These are phyloP conservation scores for Macropodus opercularis DNA, from an alignment of 2,797 vertebrate species.

Conservation along the genomic window DNA sequence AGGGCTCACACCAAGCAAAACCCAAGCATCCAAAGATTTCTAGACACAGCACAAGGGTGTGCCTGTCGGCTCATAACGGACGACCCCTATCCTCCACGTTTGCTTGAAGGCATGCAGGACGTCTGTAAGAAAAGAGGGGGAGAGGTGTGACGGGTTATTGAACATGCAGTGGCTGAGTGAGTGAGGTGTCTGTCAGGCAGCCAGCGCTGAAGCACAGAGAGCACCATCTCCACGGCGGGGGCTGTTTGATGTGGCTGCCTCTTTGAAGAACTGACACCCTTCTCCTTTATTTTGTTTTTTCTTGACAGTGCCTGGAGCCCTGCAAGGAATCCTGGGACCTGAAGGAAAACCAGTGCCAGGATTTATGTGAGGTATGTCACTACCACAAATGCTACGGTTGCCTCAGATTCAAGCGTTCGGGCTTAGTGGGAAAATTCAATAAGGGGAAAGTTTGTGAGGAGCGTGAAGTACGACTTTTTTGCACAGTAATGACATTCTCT, in stretches of 20 bases:
- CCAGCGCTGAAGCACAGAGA: constrained; percentile 30
- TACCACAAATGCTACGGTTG: constrained; percentile 43
- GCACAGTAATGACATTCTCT: constrained; percentile 46
- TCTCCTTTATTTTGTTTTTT: too few relatives aligned
- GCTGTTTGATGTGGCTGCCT: constrained; percentile 73
- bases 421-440: constrained; percentile 60
- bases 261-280: constrained; percentile 78
- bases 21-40: constrained; percentile 33
- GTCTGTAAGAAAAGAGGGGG: constrained; percentile 50
- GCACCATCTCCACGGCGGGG: constrained; percentile 47
- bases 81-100: constrained; percentile 28
- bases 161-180: constrained; percentile 51
- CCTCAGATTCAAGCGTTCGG: constrained; percentile 50
- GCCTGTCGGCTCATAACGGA: constrained; percentile 30
- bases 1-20: constrained; percentile 39
- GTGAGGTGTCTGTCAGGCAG: constrained; percentile 59
- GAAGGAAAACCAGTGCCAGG: constrained; percentile 92
- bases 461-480: constrained; percentile 67
- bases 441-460: constrained; percentile 66
- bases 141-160: constrained; percentile 49
- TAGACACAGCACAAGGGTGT: constrained; percentile 27
- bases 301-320: constrained; percentile 94
- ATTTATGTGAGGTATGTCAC: constrained; percentile 92
- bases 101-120: constrained; percentile 55
- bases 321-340: constrained; percentile 94